Evolutionary conservation across 2,888 invertebrate species (phyloP).

Genomic region (Agrotis puta): DNA sequence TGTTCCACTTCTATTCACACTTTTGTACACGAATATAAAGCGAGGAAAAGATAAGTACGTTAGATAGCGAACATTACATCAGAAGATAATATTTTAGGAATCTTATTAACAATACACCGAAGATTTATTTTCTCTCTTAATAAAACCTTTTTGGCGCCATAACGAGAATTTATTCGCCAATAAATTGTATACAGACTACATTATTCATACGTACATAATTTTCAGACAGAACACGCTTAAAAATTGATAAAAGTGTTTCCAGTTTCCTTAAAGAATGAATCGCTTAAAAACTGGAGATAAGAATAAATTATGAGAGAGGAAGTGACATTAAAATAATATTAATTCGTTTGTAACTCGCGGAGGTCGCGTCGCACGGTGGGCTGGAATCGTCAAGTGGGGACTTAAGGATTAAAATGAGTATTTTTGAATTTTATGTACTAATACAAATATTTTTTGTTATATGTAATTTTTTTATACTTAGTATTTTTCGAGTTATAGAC

Average conservation of each 20-base stretch:
- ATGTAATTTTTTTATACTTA: too few species aligned
- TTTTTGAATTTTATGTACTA: too few species aligned
- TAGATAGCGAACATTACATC: conserved; percentile 45
- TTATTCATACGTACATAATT: conserved; percentile 63
- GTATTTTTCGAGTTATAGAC: too few species aligned
- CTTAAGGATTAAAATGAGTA: too few species aligned
- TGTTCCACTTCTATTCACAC: conserved; percentile 16
- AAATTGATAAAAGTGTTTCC: conserved; percentile 66
- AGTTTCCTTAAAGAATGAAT: conserved; percentile 62
- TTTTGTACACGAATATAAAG: conserved; percentile 23
- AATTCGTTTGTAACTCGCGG: conserved; percentile 74
- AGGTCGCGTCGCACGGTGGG: conserved; percentile 46
- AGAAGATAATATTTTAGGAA: conserved; percentile 58
- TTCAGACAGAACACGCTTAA: conserved; percentile 58
- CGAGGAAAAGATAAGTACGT: conserved; percentile 36
- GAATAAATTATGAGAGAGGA: conserved; percentile 83
- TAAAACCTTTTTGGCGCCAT: conserved; percentile 62
- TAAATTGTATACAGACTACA: conserved; percentile 62
- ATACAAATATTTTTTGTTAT: too few species aligned
- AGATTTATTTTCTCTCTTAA: conserved; percentile 59
- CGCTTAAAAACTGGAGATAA: conserved; percentile 79
- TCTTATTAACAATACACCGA: conserved; percentile 61
- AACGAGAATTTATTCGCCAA: conserved; percentile 61
- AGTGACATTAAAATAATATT: conserved; percentile 81
- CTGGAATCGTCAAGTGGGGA: too few species aligned